Conservation (phyloP, 2,888 invertebrate genomes). For the Orchesella flavescens region DNA sequence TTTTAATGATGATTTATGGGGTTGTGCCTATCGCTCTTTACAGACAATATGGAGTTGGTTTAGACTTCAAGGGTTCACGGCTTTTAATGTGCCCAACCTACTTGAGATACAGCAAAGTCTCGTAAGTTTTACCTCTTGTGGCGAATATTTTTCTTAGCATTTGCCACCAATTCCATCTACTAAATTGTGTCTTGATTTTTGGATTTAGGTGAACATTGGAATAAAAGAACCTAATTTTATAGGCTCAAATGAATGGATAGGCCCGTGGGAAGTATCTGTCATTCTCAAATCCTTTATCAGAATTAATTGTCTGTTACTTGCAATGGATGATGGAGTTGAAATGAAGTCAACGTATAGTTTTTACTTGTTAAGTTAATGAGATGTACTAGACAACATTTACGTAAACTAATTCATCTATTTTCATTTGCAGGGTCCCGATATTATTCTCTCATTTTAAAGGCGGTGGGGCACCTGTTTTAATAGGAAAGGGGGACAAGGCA, state of each 20-base stretch:
- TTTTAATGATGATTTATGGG: slow-evolving; percentile 98
- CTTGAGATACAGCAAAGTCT: slow-evolving; percentile 93
- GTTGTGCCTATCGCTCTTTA: slow-evolving; percentile 97
- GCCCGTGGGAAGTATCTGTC: slow-evolving; percentile 96
- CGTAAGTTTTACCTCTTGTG: slow-evolving; percentile 78
- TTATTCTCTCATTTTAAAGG: slow-evolving; percentile 91
- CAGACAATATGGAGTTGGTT: slow-evolving; percentile 98
- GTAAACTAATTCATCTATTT: too few relatives aligned
- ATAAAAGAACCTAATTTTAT: slow-evolving; percentile 92
- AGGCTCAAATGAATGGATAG: slow-evolving; percentile 97
- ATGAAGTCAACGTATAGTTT: slow-evolving; percentile 76
- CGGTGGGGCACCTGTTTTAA: slow-evolving; percentile 98
- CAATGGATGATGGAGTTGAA: slow-evolving; percentile 89
- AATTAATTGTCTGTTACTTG: slow-evolving; percentile 85
- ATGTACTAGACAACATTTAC: too few relatives aligned
- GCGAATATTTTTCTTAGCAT: too few relatives aligned
- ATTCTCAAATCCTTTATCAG: slow-evolving; percentile 87
- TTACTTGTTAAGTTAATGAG: too few relatives aligned
- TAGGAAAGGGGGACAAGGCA: slow-evolving; percentile 97
- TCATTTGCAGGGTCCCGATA: slow-evolving; percentile 77
- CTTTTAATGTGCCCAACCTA: slow-evolving; percentile 85
- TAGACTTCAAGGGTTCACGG: slow-evolving; percentile 87
- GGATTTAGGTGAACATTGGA: slow-evolving; percentile 79
- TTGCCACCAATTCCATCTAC: too few relatives aligned
- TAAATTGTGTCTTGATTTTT: too few relatives aligned